Evolutionary conservation across 2,888 invertebrate species (phyloP), one percentile per base, ranked within the genome.

Genomic region (Poecilobothrus nobilitatus): DNA sequence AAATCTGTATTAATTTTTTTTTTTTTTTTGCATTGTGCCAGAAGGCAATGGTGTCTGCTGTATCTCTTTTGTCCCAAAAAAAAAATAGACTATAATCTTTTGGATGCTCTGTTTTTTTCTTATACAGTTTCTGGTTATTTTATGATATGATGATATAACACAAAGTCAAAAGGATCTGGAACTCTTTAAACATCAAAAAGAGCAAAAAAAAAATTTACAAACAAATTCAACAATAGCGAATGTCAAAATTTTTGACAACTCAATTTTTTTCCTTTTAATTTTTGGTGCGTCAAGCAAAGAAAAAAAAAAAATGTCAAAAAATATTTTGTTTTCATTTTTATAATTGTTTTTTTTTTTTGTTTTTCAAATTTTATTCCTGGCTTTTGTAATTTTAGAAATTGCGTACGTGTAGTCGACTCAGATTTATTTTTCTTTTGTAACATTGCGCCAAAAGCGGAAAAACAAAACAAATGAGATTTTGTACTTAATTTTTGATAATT

Each of bases 171-270:
- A 53, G 53, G 53, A 53, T 53, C 15, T 53, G 53, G 18, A 53
- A 12, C 15, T 53, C 18, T 53, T 53, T 53, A 53, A 53, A 53
- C 2, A 53, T 27, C 2, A 18, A 53, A 53, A 53, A 34, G 8
- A 34, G 8, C 34, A 34, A 37, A 37, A 7, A 37, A 8, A 37
- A 37, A 37, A 5, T 4, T n/a, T 18, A 53, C 53, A 53, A 53
- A 53, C 53, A 53, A 27, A 12, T 53, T 53, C 18, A 65, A 65
- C 65, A 65, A 65, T 63, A 65, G 33, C 20, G 33, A 37, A 37
- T 65, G 65, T 65, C 65, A 65, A 34, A 65, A 34, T 37, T 65
- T 65, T 65, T 65, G 65, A 65, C 65, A 65, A n/a, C 10, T 65
- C 65, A 65, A 65, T 65, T 65, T 65, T 34, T 65, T 34, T 34